phyloP scores from a whole-genome alignment of 2,797 vertebrate species.

The Molothrus ater region DNA sequence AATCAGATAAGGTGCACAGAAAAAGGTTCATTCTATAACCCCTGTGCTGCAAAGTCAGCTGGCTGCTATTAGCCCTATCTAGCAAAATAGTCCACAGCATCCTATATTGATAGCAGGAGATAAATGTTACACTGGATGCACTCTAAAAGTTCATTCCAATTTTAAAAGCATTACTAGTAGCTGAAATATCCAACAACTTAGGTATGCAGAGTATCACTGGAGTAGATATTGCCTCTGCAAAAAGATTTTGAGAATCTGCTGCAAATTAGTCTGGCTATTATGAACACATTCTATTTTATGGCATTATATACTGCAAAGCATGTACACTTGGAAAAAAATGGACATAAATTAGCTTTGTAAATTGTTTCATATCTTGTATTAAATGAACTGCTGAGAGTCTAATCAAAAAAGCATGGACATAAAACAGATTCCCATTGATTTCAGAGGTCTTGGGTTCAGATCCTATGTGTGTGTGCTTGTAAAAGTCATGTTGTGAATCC shows the following conservation, averaged over 20 bases:
- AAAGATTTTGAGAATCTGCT: slow-evolving; percentile 8
- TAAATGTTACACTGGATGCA: slow-evolving; percentile 43
- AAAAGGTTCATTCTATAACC: background rate
- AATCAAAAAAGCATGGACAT: background rate
- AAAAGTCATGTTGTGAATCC: background rate
- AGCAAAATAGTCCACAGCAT: slow-evolving; percentile 33
- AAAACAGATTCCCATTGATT: slow-evolving; percentile 13
- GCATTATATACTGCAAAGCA: background rate
- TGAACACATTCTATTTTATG: background rate
- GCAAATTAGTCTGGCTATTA: slow-evolving; percentile 16
- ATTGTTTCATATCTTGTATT: slow-evolving; percentile 1
- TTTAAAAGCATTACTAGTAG: slow-evolving; percentile 18
- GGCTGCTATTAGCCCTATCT: slow-evolving; percentile 32
- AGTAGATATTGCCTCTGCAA: slow-evolving; percentile 25
- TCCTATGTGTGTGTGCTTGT: background rate
- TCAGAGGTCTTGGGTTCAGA: background rate
- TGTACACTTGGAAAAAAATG: background rate
- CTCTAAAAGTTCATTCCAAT: slow-evolving; percentile 41
- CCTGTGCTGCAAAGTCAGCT: background rate
- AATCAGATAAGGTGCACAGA: slow-evolving; percentile 25
- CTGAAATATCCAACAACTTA: slow-evolving; percentile 15
- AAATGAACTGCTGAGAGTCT: slow-evolving; percentile 25
- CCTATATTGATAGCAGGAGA: slow-evolving; percentile 36
- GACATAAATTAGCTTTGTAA: slow-evolving; percentile 45
- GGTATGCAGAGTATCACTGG: background rate